Base-by-base conservation (phyloP, 1,140 invertebrate species). In the Littorina saxatilis region DNA sequence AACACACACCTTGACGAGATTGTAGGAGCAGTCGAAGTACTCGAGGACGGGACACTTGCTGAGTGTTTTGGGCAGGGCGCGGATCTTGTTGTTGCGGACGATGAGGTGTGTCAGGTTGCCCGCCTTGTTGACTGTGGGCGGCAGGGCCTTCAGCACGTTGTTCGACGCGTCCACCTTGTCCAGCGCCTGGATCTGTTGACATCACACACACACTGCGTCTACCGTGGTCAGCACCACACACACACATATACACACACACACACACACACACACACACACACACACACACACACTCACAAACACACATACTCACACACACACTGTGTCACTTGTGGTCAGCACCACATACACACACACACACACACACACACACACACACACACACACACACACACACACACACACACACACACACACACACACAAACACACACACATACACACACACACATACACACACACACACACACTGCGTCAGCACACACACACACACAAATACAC, bases 41-140 rank as follows among this genome's bases (percentile, higher is more conserved):
- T 87, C 84, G 43, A 92, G 78, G 4, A 83, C 81, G 1, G 85
- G 81, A 35, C 88, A 88, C 78, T 89, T 90, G 72, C 86, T 88
- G 66, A 92, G 86, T 4, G 85, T 89, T 55, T 89, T 88, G 29
- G 91, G 91, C 9, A 92, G 70, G 1, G 84, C 66, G 72, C 87
- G 88, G 29, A 92, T 86, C 79, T 88, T 88, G 80, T 92, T 92
- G 70, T 90, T 84, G 15, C 87, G 85, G 15, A 87, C 83, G 20
- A 85, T 79, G 32, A 92, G 35, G 29, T 83, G 83, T 23, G 83
- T 78, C 23, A 92, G 72, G 32, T 72, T 70, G 4, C 84, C 73
- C 1, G 86, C 85, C 72, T 91, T 91, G 79, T 89, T 82, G 37
- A 92, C 86, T 9, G 88, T 89, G 20, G 76, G 85, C 0, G 91